Percentiles rank a stretch among this genome's conserved stretches.
Evolutionary conservation across 1,140 invertebrate species (phyloP).

Genomic region (Heliconius hermathena): DNA sequence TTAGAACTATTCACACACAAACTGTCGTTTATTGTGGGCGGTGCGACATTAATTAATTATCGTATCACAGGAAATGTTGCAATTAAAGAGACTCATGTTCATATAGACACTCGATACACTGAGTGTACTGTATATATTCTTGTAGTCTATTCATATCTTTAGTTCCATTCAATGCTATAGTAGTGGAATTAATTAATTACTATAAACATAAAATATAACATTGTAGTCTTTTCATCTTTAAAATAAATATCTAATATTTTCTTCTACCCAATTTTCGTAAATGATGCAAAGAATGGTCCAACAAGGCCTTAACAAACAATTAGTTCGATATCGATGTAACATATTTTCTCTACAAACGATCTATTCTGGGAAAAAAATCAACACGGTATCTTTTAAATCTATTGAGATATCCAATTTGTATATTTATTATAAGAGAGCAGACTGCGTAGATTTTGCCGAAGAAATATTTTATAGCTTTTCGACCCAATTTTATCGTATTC

Average conservation of each 20-base stretch:
- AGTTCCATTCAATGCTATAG: too few relatives aligned
- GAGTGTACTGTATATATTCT: too few relatives aligned
- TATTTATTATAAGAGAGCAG: conserved; percentile 3
- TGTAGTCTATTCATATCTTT: too few relatives aligned
- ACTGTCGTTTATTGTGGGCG: too few relatives aligned
- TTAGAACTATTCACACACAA: too few relatives aligned
- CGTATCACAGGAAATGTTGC: too few relatives aligned
- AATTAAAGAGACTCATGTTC: too few relatives aligned
- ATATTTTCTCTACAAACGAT: neutral
- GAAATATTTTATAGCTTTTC: conserved; percentile 11
- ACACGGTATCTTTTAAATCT: neutral
- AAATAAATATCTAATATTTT: neutral
- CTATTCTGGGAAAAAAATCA: neutral
- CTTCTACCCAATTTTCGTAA: neutral
- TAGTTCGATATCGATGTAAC: neutral
- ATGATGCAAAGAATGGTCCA: neutral
- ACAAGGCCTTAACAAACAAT: neutral
- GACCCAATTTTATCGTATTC: conserved; percentile 1
- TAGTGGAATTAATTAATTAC: too few relatives aligned
- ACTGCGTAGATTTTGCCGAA: neutral
- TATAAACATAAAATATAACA: too few relatives aligned
- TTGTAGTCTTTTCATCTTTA: too few relatives aligned
- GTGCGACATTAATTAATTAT: too few relatives aligned
- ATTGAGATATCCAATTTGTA: conserved; percentile 3
- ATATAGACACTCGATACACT: too few relatives aligned